Evolutionary conservation across 2,797 vertebrate genomes (phyloP).

Genomic region (Sebastes jordani): DNA sequence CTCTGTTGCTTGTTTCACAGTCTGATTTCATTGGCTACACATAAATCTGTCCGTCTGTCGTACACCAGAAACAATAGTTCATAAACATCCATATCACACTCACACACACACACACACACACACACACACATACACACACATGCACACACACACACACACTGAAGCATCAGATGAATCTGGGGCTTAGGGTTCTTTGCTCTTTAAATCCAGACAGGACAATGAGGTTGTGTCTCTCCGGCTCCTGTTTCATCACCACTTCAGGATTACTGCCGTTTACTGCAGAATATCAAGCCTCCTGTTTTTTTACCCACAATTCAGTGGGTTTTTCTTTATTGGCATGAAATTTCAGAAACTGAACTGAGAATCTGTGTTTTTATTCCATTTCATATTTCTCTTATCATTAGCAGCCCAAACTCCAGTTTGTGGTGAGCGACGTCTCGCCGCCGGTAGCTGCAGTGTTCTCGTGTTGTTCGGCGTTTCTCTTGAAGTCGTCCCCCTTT

Average conservation of each 20-base stretch:
- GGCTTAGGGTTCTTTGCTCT: not conserved
- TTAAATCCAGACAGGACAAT: not conserved
- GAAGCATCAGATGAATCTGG: not conserved
- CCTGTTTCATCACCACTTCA: not conserved
- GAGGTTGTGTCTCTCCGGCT: not conserved
- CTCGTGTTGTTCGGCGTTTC: not conserved
- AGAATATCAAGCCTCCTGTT: not conserved
- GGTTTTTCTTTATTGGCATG: not conserved
- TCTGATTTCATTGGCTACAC: not conserved
- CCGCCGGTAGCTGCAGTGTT: no score
- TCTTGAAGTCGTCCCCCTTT: not conserved
- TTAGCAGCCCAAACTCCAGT: not conserved
- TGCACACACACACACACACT: not conserved
- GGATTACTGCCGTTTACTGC: constrained; percentile 20
- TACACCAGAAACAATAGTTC: not conserved
- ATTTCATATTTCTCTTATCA: not conserved
- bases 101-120: not conserved
- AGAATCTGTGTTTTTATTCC: not conserved
- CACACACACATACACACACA: not conserved
- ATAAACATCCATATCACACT: no score
- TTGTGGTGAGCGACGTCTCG: no score
- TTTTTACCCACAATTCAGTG: not conserved
- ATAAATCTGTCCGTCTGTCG: not conserved
- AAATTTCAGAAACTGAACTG: not conserved
- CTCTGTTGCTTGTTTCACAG: not conserved